phyloP scores from a whole-genome alignment of 2,113 vertebrate species.

The Barbus barbus region DNA sequence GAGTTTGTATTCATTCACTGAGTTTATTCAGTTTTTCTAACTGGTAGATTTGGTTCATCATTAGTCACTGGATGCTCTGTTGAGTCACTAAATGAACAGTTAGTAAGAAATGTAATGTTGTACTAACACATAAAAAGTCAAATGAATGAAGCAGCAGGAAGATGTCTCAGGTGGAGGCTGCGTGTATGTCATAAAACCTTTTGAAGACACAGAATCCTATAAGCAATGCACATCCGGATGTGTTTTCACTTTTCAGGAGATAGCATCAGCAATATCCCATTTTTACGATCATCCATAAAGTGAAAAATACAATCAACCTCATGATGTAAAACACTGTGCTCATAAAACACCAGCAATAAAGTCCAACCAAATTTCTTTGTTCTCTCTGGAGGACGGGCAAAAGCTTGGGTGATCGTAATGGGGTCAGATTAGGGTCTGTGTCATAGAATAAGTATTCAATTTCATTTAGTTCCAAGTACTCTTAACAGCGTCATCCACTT shows the following conservation, averaged over 20 bases:
- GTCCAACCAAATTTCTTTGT: neutral
- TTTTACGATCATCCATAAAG: neutral
- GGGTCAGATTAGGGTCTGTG: neutral
- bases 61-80: conserved; percentile 38
- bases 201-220: neutral
- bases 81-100: conserved; percentile 11
- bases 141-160: neutral
- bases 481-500: neutral
- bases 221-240: neutral
- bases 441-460: neutral
- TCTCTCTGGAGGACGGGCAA: neutral
- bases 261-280: neutral
- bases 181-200: neutral
- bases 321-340: conserved; percentile 12
- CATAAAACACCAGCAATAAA: neutral
- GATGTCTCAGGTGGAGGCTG: neutral
- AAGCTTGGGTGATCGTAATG: neutral
- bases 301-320: conserved; percentile 1
- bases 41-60: neutral
- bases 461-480: neutral
- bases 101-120: neutral
- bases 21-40: conserved; percentile 55
- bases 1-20: conserved; percentile 25
- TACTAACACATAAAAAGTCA: neutral
- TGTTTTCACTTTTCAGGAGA: neutral